Conservation (phyloP, 2,888 invertebrate genomes). For the Trachelus troglodyta region DNA sequence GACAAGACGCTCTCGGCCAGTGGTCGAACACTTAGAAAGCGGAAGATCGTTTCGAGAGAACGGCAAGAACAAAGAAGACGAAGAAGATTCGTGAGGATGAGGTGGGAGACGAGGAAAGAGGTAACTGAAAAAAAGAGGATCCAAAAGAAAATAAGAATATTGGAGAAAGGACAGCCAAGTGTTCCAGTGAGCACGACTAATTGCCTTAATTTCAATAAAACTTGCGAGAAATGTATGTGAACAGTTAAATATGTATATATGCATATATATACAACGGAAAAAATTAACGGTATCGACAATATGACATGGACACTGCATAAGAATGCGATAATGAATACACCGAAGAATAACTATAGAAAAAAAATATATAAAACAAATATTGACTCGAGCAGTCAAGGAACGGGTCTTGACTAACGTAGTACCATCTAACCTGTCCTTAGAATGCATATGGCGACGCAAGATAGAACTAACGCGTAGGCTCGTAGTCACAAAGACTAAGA, state of each 20-base stretch:
- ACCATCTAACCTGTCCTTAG: neutral
- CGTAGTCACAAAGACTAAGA: neutral
- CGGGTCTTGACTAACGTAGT: neutral
- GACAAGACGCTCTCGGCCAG: neutral
- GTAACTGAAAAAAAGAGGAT: neutral
- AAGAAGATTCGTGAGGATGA: neutral
- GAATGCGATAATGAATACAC: neutral
- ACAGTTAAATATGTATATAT: neutral
- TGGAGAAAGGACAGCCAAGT: neutral
- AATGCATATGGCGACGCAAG: neutral
- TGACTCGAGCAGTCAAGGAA: neutral
- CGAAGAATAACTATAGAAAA: neutral
- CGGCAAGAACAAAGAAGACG: neutral
- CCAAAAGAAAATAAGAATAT: neutral
- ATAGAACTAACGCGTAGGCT: neutral
- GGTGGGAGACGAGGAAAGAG: neutral
- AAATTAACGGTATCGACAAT: no score
- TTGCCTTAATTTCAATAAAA: neutral
- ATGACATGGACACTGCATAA: neutral
- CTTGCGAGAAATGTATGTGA: neutral
- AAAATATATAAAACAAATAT: neutral
- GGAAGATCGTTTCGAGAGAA: neutral
- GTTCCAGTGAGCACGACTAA: neutral
- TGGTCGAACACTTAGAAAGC: neutral
- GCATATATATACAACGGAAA: no score